phyloP scores from a whole-genome alignment of 1,140 invertebrate species.

The Neelides sp. region DNA sequence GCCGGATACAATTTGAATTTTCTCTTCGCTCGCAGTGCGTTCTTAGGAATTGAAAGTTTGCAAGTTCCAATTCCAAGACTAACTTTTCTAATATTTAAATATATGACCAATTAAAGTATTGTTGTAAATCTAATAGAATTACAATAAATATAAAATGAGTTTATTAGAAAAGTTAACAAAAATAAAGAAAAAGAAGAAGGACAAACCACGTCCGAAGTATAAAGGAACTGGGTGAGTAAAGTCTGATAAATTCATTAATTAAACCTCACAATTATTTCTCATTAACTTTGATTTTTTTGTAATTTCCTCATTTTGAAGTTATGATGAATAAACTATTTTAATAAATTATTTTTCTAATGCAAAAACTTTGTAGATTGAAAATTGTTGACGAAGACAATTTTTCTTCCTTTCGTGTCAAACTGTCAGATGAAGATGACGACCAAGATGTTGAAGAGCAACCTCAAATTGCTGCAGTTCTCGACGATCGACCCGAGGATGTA shows the following conservation, averaged over 20 bases:
- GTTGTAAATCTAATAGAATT: no score
- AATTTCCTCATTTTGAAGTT: slow-evolving; percentile 1
- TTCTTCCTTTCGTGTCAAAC: slow-evolving; percentile 48
- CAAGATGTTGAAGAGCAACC: slow-evolving; percentile 61
- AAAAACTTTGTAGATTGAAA: slow-evolving; percentile 60
- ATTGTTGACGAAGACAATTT: slow-evolving; percentile 83
- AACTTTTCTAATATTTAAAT: no score
- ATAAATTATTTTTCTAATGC: no score
- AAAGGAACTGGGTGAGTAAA: slow-evolving; percentile 31
- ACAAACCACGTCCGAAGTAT: slow-evolving; percentile 18
- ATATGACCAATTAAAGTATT: no score
- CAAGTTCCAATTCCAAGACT: no score
- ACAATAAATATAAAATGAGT: no score
- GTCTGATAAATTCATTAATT: slow-evolving; percentile 11
- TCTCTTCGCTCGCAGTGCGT: no score
- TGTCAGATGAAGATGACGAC: slow-evolving; percentile 74
- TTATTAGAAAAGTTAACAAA: slow-evolving; percentile 1
- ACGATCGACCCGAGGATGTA: slow-evolving; percentile 63
- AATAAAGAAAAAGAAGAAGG: slow-evolving; percentile 9
- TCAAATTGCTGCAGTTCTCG: slow-evolving; percentile 75
- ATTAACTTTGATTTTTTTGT: slow-evolving; percentile 17
- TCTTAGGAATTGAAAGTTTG: no score
- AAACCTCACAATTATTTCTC: background rate
- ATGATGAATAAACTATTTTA: background rate
- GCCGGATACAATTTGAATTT: no score